Evolutionary conservation across 2,888 invertebrate species (phyloP).

Genomic region (Andrena minutula): DNA sequence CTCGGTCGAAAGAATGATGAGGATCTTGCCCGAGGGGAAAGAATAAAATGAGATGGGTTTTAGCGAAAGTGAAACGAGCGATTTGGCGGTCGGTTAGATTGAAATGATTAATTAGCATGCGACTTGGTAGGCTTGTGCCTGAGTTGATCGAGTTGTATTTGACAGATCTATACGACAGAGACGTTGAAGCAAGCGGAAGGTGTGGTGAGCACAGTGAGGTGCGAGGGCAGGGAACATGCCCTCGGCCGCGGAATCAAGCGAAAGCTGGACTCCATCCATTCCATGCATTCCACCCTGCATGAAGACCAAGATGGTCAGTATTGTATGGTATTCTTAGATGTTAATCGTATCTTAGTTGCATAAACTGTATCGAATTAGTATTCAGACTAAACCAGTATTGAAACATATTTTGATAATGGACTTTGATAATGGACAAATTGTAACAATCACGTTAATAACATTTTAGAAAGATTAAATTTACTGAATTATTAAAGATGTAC

Average conservation of each 20-base stretch:
- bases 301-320: slow-evolving; percentile 85
- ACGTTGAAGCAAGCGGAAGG: slow-evolving; percentile 84
- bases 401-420: slow-evolving; percentile 52
- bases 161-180: slow-evolving; percentile 84
- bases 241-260: slow-evolving; percentile 84
- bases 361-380: slow-evolving; percentile 33
- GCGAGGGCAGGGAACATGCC: slow-evolving; percentile 82
- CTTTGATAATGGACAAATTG: slow-evolving; percentile 25
- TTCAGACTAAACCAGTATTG: slow-evolving; percentile 12
- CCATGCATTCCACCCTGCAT: slow-evolving; percentile 85
- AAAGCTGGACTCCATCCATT: slow-evolving; percentile 85
- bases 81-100: slow-evolving; percentile 56
- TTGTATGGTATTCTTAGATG: slow-evolving; percentile 80
- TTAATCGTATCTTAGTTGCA: slow-evolving; percentile 62
- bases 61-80: slow-evolving; percentile 15
- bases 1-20: slow-evolving; percentile 61
- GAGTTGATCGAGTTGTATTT: slow-evolving; percentile 85
- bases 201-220: slow-evolving; percentile 84
- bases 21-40: slow-evolving; percentile 23
- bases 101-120: slow-evolving; percentile 77
- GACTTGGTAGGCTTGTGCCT: slow-evolving; percentile 82
- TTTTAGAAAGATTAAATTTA: too few species aligned
- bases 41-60: slow-evolving; percentile 18
- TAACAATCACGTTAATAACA: too few species aligned
- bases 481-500: not conserved